These are phyloP conservation scores for Ceratotherium simum DNA, from an alignment of 2,113 vertebrate genomes.

Conservation along the genomic window DNA sequence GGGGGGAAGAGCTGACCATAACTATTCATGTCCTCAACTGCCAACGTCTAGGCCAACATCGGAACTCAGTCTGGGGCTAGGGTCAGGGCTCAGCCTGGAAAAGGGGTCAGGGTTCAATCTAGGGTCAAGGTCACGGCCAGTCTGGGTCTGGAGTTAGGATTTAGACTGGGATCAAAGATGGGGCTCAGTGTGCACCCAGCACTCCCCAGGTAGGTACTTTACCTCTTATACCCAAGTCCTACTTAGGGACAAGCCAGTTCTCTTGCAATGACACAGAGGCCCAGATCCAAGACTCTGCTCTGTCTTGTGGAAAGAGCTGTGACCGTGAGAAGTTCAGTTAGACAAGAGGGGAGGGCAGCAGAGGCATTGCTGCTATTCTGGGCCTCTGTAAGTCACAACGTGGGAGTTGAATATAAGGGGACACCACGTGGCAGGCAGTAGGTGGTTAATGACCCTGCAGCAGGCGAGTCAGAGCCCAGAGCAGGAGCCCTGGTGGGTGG, in stretches of 20 bases:
- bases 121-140: background rate
- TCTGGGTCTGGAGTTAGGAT: background rate
- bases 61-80: background rate
- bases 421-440: slow-evolving; percentile 60
- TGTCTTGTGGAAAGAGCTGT: background rate
- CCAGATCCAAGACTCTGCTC: background rate
- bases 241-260: background rate
- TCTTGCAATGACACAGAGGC: background rate
- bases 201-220: background rate
- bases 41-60: background rate
- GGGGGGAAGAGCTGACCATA: background rate
- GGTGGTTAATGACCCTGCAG: slow-evolving; percentile 71
- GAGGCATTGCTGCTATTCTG: slow-evolving; percentile 65
- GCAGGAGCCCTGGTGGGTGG: background rate
- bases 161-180: background rate
- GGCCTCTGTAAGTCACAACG: slow-evolving; percentile 42
- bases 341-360: background rate
- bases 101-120: background rate
- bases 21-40: background rate
- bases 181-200: background rate
- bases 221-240: background rate
- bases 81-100: background rate
- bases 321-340: background rate
- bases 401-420: slow-evolving; percentile 70
- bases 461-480: slow-evolving; percentile 50